A percentile compares a stretch with the other conserved stretches of the same genome.
These are phyloP conservation scores for Drosophila tropicalis DNA, from an alignment of 1,140 invertebrate species.

Conservation along the genomic window DNA sequence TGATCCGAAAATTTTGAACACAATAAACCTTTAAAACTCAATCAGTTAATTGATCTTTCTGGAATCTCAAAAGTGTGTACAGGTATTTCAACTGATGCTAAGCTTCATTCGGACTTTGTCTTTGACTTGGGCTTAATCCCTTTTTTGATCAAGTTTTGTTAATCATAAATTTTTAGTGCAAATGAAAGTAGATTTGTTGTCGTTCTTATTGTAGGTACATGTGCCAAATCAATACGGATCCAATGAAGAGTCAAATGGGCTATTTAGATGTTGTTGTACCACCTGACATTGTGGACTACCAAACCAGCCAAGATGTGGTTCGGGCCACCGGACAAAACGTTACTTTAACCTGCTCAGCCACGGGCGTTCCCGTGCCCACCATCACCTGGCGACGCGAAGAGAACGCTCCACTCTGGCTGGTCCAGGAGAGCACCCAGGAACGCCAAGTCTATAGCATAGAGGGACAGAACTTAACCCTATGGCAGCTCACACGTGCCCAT, in stretches of 20 bases:
- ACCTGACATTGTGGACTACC: conserved; percentile 89
- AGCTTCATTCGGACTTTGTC: too few relatives aligned
- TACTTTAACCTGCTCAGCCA: conserved; percentile 89
- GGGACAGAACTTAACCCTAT: conserved; percentile 82
- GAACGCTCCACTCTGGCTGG: conserved; percentile 84
- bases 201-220: conserved; percentile 83
- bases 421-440: conserved; percentile 14
- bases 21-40: too few relatives aligned
- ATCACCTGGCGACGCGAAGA: conserved; percentile 89
- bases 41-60: too few relatives aligned
- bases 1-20: too few relatives aligned
- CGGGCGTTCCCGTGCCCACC: conserved; percentile 87
- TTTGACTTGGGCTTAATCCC: too few relatives aligned
- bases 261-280: conserved; percentile 94
- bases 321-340: conserved; percentile 90
- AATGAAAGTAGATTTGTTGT: too few relatives aligned
- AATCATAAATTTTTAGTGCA: too few relatives aligned
- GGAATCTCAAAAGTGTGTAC: too few relatives aligned
- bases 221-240: conserved; percentile 96
- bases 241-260: conserved; percentile 95
- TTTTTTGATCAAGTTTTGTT: too few relatives aligned
- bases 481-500: conserved; percentile 77
- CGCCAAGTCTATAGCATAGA: conserved; percentile 78
- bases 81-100: too few relatives aligned
- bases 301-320: conserved; percentile 89